phyloP scores from a whole-genome alignment of 2,797 vertebrate genomes.

The Syndactyla subalaris region DNA sequence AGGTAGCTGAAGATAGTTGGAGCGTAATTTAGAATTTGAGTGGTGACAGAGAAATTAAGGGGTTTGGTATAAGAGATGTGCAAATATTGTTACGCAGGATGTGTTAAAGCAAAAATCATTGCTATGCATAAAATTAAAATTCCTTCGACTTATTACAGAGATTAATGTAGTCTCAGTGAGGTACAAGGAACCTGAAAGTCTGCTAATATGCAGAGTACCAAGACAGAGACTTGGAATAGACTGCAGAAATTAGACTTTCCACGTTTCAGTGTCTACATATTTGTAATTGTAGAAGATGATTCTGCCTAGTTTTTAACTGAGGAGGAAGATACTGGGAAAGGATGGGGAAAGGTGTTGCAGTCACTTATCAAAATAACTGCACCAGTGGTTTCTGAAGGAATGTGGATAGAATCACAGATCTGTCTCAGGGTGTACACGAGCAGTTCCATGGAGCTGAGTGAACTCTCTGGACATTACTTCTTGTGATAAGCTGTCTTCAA shows the following conservation, averaged over 20 bases:
- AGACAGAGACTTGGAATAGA: not conserved
- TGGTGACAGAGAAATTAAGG: slow-evolving; percentile 40
- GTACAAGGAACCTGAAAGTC: slow-evolving; percentile 9
- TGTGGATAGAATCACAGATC: not conserved
- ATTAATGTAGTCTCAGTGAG: slow-evolving; percentile 8
- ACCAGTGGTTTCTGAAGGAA: not conserved
- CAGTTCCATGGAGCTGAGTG: not conserved
- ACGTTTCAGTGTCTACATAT: not conserved
- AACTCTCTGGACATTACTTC: not conserved
- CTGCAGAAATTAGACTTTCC: not conserved
- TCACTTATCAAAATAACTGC: not conserved
- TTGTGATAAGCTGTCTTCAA: not conserved
- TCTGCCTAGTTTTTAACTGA: not conserved
- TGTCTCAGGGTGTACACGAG: not conserved
- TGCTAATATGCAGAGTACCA: not conserved
- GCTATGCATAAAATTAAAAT: slow-evolving; percentile 41
- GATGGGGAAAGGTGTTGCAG: not conserved
- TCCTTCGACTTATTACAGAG: not conserved
- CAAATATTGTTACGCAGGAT: not conserved
- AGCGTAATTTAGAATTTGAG: slow-evolving; percentile 56
- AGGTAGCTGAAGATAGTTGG: slow-evolving; percentile 46
- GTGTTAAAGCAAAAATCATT: slow-evolving; percentile 29
- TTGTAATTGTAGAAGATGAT: not conserved
- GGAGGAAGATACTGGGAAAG: not conserved
- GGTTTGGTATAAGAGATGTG: slow-evolving; percentile 52